Base-by-base conservation (phyloP, 1,140 invertebrate genomes). In the Drosophila takahashii region DNA sequence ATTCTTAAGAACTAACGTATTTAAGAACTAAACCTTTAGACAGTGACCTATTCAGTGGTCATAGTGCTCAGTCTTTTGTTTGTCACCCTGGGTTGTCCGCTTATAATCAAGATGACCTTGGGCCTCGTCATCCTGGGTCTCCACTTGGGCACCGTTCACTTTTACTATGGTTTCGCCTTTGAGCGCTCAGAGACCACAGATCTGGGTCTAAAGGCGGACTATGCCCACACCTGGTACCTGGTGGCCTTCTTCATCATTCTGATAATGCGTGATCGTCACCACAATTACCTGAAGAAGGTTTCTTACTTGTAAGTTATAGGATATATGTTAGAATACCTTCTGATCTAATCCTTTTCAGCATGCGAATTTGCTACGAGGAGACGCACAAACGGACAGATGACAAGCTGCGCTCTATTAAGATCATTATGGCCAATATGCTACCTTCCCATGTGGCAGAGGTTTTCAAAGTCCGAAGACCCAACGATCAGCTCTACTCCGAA, bases 381-480 rank as follows among this genome's bases (percentile, higher is more conserved):
- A 96, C 98, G 81, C 95, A 96, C 87, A 93, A 95, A 77, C 95
- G 96, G 90, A 96, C 96, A 0, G 93, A 95, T 62, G 94, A 94
- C 3, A 96, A 96, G 73, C 94, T 96, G 45, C 94, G 94, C 61
- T 95, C 96, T 0, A 97, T 97, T 89, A 96, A 95, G 80, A 94
- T 96, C 86, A 93, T 98, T 37, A 93, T 98, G 8, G 94, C 95
- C 70, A 98, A 98, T 92, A 97, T 98, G 77, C 92, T 98, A 29
- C 97, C 97, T 4, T 94, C 94, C 22, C 96, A 97, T 90, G 96
- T 97, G 53, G 96, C 95, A 95, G 92, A 92, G 95, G 54, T 96
- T 95, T 92, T 92, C 96, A 39, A 95, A 95, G 80, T 94, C 94
- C 61, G 93, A 94, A 37, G 94, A 73, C 93, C 93, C 50, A 92